Percentiles rank a stretch among this genome's conserved stretches.
Conservation (phyloP, 2,113 vertebrate genomes). For the Anarhynchus alexandrinus region DNA sequence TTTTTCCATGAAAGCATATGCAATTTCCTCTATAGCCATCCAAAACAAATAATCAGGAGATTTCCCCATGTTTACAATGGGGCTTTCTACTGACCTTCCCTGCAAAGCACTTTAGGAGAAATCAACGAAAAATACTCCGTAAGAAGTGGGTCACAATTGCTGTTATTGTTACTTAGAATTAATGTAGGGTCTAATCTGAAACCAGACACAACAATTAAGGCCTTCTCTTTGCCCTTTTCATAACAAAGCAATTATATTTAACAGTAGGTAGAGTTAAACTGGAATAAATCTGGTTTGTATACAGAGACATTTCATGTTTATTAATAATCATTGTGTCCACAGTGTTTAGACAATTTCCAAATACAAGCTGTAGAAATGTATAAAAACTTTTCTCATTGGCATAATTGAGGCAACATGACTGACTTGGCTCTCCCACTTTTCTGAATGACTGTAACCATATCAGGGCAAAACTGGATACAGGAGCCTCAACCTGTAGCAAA, state of each 20-base stretch:
- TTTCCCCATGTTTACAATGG: conserved; percentile 43
- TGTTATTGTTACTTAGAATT: conserved; percentile 16
- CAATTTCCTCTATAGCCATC: conserved; percentile 40
- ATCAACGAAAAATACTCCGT: neutral
- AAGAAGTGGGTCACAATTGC: conserved; percentile 12
- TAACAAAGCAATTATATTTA: neutral
- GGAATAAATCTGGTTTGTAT: neutral
- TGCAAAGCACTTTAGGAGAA: conserved; percentile 23
- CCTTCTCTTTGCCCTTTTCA: neutral
- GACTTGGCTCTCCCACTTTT: neutral
- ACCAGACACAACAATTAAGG: neutral
- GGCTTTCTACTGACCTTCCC: conserved; percentile 42
- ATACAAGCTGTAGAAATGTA: neutral
- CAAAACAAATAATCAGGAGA: conserved; percentile 62
- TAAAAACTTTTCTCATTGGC: neutral
- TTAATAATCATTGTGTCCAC: neutral
- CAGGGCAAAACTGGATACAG: neutral
- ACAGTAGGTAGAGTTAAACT: neutral
- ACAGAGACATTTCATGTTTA: neutral
- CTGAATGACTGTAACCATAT: neutral
- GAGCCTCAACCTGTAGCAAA: neutral
- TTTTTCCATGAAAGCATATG: conserved; percentile 36
- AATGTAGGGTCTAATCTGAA: neutral
- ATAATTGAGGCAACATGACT: neutral
- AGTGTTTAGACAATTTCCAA: neutral